Conservation (phyloP, 2,888 invertebrate genomes). For the Megamerina dolium region DNA sequence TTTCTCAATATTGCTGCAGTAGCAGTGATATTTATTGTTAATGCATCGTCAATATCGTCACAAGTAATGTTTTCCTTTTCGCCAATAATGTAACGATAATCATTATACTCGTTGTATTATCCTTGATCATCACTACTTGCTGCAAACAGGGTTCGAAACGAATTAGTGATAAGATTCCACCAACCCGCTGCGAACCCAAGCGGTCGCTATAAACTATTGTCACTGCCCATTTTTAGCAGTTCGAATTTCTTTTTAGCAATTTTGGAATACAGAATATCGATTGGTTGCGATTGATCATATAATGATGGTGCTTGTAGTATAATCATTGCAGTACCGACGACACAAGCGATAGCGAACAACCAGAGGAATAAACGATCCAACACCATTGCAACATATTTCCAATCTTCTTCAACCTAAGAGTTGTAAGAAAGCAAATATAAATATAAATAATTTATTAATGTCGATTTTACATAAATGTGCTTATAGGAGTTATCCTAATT, state of each 20-base stretch:
- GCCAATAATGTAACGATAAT: slow-evolving; percentile 6
- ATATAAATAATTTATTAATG: slow-evolving; percentile 6
- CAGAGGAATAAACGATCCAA: slow-evolving; percentile 93
- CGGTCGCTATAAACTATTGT: slow-evolving; percentile 49
- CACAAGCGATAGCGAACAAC: slow-evolving; percentile 90
- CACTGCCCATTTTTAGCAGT: slow-evolving; percentile 78
- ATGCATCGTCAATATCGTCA: no score
- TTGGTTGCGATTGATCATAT: slow-evolving; percentile 83
- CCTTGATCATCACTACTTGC: slow-evolving; percentile 54
- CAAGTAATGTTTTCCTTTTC: no score
- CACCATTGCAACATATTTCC: slow-evolving; percentile 96
- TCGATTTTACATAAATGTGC: neutral
- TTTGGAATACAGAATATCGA: slow-evolving; percentile 85
- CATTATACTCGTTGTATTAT: slow-evolving; percentile 42
- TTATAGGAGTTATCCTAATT: neutral
- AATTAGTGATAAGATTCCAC: slow-evolving; percentile 64
- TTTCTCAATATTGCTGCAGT: no score
- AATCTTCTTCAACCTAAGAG: slow-evolving; percentile 86
- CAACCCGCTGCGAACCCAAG: slow-evolving; percentile 55
- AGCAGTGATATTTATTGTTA: no score
- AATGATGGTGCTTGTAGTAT: slow-evolving; percentile 87
- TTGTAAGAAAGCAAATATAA: slow-evolving; percentile 15
- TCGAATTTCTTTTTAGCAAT: slow-evolving; percentile 86
- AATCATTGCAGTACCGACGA: slow-evolving; percentile 81
- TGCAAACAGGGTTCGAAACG: slow-evolving; percentile 63